Evolutionary conservation across 2,113 vertebrate genomes (phyloP), one percentile per base, ranked within the genome.

Genomic region (Onychorhynchus coronatus): DNA sequence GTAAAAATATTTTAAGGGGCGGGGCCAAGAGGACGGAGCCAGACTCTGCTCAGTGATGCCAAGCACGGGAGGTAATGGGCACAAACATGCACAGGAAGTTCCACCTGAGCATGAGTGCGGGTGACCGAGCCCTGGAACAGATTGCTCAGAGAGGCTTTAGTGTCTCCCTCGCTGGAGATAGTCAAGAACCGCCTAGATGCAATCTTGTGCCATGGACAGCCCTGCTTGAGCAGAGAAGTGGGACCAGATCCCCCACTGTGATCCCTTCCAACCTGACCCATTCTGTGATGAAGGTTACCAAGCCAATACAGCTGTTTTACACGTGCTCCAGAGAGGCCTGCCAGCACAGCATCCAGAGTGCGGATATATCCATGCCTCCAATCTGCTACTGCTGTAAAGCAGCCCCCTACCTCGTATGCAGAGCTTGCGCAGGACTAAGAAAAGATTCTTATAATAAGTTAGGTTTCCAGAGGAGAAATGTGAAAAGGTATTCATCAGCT

Each of bases 251-350:
- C 6, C 61, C 27, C 18, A 14, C 39, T 41, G 37, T 30, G 61
- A 25, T 21, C 61, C 27, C 37, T 63, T 63, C 61, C 39, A 42
- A 9, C 39, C 39, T 31, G 61, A 9, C 39, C 39, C 19, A 5
- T 42, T 21, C 39, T 28, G 18, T 30, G 61, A 2, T 55, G 12
- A 16, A 53, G 31, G 37, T 13, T 37, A 27, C 12, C 21, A 7
- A 44, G 41, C 52, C 23, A 37, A 0, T 16, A 5, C 9, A 1
- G 1, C 12, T 44, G 22, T 17, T 52, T n/a, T 31, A 30, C 4
- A 0, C 5, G 0, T 0, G 11, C 17, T n/a, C 8, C 88, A 4
- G 24, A 41, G 42, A 27, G 30, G 33, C 62, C 41, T 19, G 14
- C 12, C 24, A 30, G 31, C 8, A 0, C 2, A 24, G 66, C 68